Evolutionary conservation across 2,113 vertebrate genomes (phyloP).

Genomic region (Neolamprologus devosi): DNA sequence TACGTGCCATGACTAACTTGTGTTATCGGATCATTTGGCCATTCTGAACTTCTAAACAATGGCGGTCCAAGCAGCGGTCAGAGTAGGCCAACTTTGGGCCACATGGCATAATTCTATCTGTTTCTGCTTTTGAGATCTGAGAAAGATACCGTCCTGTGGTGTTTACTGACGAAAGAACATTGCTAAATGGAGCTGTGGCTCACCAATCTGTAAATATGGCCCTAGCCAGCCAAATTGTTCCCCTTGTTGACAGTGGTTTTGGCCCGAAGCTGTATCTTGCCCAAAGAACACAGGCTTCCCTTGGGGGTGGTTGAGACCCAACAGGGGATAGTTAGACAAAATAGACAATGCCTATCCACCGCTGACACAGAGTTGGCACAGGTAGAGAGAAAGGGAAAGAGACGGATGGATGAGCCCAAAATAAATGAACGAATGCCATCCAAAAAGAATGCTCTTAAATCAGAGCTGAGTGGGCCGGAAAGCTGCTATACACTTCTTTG

Average conservation of each 20-base stretch:
- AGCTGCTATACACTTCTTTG: not conserved
- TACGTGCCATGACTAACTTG: slow-evolving; percentile 44
- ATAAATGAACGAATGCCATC: slow-evolving; percentile 46
- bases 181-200: slow-evolving; percentile 70
- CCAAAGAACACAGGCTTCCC: slow-evolving; percentile 55
- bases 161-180: slow-evolving; percentile 60
- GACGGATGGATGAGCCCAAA: slow-evolving; percentile 44
- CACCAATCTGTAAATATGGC: slow-evolving; percentile 69
- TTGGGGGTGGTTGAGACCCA: slow-evolving; percentile 44
- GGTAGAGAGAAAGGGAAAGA: slow-evolving; percentile 20
- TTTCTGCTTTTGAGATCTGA: slow-evolving; percentile 57
- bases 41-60: slow-evolving; percentile 58
- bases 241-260: slow-evolving; percentile 72
- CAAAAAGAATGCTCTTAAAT: slow-evolving; percentile 27
- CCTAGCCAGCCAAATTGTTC: slow-evolving; percentile 69
- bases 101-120: slow-evolving; percentile 53
- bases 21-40: slow-evolving; percentile 54
- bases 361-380: slow-evolving; percentile 46
- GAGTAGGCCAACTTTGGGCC: slow-evolving; percentile 28
- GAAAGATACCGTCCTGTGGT: slow-evolving; percentile 45
- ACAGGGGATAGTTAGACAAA: slow-evolving; percentile 61
- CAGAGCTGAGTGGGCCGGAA: not conserved
- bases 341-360: slow-evolving; percentile 59
- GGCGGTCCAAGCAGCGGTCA: slow-evolving; percentile 38
- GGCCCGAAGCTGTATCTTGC: slow-evolving; percentile 50